These are phyloP conservation scores for Cryptomyrus ogoouensis DNA, from an alignment of 2,113 vertebrate genomes.

Conservation along the genomic window DNA sequence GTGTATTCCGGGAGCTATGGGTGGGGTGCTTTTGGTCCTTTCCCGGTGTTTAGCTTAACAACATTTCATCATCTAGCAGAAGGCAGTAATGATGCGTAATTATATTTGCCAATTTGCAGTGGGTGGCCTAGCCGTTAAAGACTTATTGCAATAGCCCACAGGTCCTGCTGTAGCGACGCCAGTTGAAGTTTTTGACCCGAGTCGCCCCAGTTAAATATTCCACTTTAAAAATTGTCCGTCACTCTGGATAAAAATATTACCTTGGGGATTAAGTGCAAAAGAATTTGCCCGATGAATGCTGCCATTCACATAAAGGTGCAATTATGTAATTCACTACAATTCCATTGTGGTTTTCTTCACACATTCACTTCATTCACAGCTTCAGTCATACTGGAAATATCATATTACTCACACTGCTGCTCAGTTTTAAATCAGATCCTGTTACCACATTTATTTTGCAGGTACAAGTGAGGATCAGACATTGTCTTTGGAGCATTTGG, in stretches of 20 bases:
- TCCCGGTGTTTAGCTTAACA: not conserved
- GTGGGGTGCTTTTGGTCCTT: not conserved
- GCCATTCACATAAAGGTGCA: not conserved
- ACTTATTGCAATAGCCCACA: not conserved
- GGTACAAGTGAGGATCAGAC: not conserved
- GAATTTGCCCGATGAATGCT: not conserved
- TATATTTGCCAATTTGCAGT: not conserved
- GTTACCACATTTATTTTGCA: not conserved
- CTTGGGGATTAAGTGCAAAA: not conserved
- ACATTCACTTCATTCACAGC: not conserved
- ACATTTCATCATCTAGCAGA: not conserved
- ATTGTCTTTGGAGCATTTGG: not conserved
- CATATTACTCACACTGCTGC: not conserved
- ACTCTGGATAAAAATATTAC: not conserved
- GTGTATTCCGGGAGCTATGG: not conserved
- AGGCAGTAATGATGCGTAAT: not conserved
- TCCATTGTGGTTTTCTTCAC: not conserved
- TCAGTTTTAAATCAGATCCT: not conserved
- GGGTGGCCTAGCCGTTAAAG: not conserved
- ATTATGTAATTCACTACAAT: conserved; percentile 8
- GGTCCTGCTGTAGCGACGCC: not conserved
- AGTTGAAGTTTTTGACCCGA: not conserved
- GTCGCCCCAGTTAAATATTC: not conserved
- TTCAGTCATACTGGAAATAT: not conserved
- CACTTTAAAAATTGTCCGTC: not conserved